Evolutionary conservation across 2,113 vertebrate species (phyloP).

Genomic region (Cololabis saira): DNA sequence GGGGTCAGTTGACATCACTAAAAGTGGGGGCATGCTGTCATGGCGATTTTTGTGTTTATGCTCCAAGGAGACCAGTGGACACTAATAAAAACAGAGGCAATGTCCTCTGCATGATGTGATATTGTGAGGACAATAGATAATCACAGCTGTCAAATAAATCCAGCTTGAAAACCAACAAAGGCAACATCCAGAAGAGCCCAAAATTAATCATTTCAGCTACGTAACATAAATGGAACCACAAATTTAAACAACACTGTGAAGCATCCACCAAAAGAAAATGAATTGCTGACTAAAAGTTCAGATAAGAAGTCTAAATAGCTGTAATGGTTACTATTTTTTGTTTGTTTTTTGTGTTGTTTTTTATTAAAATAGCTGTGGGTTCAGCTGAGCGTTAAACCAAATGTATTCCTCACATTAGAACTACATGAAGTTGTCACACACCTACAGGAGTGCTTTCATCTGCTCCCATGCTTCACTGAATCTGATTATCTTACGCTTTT

Average conservation of each 20-base stretch:
- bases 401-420: neutral
- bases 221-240: conserved; percentile 34
- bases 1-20: conserved; percentile 47
- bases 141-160: conserved; percentile 68
- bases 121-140: conserved; percentile 28
- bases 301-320: neutral
- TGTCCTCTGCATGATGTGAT: conserved; percentile 63
- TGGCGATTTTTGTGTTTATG: conserved; percentile 42
- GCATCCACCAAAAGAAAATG: conserved; percentile 1
- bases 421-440: conserved; percentile 3
- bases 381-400: neutral
- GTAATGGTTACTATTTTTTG: no score
- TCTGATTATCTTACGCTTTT: conserved; percentile 18
- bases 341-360: no score
- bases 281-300: conserved; percentile 1
- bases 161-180: conserved; percentile 50
- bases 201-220: conserved; percentile 46
- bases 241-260: conserved; percentile 37
- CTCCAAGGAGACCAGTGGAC: conserved; percentile 61
- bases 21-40: conserved; percentile 35
- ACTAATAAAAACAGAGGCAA: conserved; percentile 64
- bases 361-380: no score
- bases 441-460: conserved; percentile 9
- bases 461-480: neutral
- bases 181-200: conserved; percentile 24